Conservation (phyloP, 2,797 vertebrate species). For the Erpetoichthys calabaricus region DNA sequence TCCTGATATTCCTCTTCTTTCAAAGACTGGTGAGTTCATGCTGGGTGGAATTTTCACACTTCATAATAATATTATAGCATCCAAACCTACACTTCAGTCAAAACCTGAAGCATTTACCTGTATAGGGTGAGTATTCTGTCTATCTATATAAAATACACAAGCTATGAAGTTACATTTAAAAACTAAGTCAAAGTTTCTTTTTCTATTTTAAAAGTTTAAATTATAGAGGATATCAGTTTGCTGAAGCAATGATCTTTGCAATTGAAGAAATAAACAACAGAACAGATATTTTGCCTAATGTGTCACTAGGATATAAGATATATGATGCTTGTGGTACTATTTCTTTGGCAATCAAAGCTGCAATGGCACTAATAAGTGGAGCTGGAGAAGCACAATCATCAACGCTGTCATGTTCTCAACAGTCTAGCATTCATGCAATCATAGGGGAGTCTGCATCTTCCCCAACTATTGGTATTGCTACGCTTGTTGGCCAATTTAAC, state of each 20-base stretch:
- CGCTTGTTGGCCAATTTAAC: slow-evolving; percentile 48
- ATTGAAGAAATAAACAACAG: slow-evolving; percentile 59
- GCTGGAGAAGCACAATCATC: slow-evolving; percentile 16
- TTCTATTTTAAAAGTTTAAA: slow-evolving; percentile 33
- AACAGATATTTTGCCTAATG: slow-evolving; percentile 39
- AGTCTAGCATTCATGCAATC: slow-evolving; percentile 43
- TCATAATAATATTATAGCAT: no score
- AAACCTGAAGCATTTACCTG: no score
- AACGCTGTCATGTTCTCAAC: slow-evolving; percentile 28
- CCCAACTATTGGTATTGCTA: slow-evolving; percentile 55
- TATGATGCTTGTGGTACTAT: slow-evolving; percentile 55
- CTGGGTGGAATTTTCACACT: no score
- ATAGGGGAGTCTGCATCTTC: slow-evolving; percentile 59
- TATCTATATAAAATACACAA: no score
- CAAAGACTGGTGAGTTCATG: no score
- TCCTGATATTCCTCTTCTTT: no score
- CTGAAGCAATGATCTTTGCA: slow-evolving; percentile 57
- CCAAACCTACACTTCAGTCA: no score
- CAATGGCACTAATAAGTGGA: slow-evolving; percentile 48
- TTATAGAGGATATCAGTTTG: slow-evolving; percentile 52
- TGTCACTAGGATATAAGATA: slow-evolving; percentile 50
- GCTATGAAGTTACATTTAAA: no score
- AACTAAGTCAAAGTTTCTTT: no score
- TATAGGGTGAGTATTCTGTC: no score
- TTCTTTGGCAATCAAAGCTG: slow-evolving; percentile 47